Evolutionary conservation across 2,888 invertebrate genomes (phyloP).

Genomic region (Dysmachus trigonus): DNA sequence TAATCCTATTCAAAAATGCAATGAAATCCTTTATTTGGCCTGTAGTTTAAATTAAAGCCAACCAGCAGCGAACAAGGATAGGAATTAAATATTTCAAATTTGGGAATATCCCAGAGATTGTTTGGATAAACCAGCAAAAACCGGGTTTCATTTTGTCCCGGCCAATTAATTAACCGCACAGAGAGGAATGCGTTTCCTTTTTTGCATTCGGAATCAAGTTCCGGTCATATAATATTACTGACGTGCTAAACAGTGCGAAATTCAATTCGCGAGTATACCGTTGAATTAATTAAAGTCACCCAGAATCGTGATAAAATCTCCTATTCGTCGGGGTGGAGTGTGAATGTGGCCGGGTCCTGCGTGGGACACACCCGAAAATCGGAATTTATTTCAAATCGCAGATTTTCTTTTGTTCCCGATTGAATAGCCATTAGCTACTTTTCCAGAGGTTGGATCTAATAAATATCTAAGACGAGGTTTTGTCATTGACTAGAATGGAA

Average conservation of each 20-base stretch:
- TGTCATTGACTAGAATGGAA: no score
- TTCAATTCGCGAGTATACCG: not conserved
- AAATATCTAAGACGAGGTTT: not conserved
- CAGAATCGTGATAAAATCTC: not conserved
- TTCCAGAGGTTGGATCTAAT: not conserved
- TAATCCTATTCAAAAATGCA: not conserved
- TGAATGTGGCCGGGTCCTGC: not conserved
- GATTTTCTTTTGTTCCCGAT: not conserved
- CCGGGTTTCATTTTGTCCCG: slow-evolving; percentile 73
- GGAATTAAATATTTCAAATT: not conserved
- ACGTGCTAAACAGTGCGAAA: slow-evolving; percentile 19
- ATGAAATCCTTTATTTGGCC: not conserved
- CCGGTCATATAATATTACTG: slow-evolving; percentile 28
- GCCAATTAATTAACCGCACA: slow-evolving; percentile 72
- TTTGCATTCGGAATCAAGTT: slow-evolving; percentile 8
- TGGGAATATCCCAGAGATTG: not conserved
- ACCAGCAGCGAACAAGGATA: not conserved
- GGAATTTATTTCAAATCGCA: slow-evolving; percentile 13
- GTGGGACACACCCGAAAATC: not conserved
- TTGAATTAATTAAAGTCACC: slow-evolving; percentile 30
- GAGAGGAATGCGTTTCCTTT: not conserved
- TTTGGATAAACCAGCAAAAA: not conserved
- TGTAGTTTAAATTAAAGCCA: not conserved
- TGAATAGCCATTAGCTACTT: not conserved
- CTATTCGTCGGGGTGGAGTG: not conserved